Base-by-base conservation (phyloP, 2,888 invertebrate species). In the Margaritifera margaritifera region DNA sequence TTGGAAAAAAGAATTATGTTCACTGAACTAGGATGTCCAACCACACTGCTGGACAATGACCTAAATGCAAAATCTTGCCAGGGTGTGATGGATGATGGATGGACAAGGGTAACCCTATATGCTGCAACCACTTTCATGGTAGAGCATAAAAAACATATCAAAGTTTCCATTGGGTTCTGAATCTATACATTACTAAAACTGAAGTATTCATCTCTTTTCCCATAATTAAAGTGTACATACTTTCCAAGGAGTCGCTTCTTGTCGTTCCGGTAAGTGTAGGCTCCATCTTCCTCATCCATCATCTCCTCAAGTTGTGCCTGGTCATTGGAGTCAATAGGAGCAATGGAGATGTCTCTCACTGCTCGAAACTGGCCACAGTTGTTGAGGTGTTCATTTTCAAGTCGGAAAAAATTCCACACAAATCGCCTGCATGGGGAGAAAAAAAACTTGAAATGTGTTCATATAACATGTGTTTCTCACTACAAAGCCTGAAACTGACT, bases 371-470 rank as follows among this genome's bases (percentile, higher is more conserved):
- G 91, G 90, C 99, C 99, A 91, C 99, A 99, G 91, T 99, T 99
- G 91, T 99, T 99, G 56, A 99, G 92, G 90, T 99, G 99, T 89
- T 99, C 99, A 92, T 99, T 99, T 91, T 99, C 99, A 85, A 99
- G 90, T 0, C 99, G 98, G 92, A 99, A 98, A 91, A 97, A 99
- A 91, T 99, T 99, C 99, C 99, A 99, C 61, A 99, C 94, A 91
- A 99, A 99, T 67, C 99, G 93, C 87, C 92, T 90, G 80, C 20
- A 66, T 56, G 58, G 11, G 27, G 57, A 58, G 62, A 69, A 53
- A 63, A 25, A 25, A 65, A 4, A 55, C 42, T 42, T 11, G 42
- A 42, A 15, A 11, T 42, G 42, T 31, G 15, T 42, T 42, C 42
- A 42, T 15, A 11, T 8, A 15, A 11, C 42, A 42, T 11, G 42